phyloP scores from a whole-genome alignment of 2,888 invertebrate species.

The Xestia sexstrigata region DNA sequence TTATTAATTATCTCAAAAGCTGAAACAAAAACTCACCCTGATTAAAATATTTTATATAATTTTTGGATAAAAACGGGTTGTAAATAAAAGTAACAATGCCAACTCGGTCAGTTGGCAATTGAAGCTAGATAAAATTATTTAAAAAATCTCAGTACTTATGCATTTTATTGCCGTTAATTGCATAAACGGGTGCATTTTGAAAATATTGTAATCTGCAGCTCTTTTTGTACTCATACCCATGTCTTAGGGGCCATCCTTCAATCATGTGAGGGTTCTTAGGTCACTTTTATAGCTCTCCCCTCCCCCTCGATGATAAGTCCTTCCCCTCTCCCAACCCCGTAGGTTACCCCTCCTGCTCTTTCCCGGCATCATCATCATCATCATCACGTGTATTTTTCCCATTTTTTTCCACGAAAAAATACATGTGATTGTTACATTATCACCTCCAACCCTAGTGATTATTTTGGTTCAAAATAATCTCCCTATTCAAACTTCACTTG shows the following conservation, averaged over 20 bases:
- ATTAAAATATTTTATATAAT: neutral
- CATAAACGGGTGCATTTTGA: neutral
- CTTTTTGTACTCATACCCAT: neutral
- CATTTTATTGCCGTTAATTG: neutral
- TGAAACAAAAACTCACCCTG: neutral
- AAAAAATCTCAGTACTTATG: neutral
- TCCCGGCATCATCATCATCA: no score
- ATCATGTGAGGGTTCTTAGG: neutral
- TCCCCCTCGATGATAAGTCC: neutral
- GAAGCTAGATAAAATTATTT: neutral
- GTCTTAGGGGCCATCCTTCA: neutral
- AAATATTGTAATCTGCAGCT: neutral
- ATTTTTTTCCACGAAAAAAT: neutral
- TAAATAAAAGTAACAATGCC: neutral
- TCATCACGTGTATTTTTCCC: neutral
- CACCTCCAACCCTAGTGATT: neutral
- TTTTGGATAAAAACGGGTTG: constrained; percentile 25
- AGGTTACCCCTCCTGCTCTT: neutral
- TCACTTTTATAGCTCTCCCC: neutral
- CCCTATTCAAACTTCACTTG: neutral
- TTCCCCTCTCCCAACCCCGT: neutral
- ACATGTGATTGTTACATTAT: neutral
- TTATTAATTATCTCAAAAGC: neutral
- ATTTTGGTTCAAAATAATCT: no score
- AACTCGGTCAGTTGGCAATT: neutral